These are phyloP conservation scores for Sycobia sp. DNA, from an alignment of 1,140 invertebrate genomes.

Conservation along the genomic window DNA sequence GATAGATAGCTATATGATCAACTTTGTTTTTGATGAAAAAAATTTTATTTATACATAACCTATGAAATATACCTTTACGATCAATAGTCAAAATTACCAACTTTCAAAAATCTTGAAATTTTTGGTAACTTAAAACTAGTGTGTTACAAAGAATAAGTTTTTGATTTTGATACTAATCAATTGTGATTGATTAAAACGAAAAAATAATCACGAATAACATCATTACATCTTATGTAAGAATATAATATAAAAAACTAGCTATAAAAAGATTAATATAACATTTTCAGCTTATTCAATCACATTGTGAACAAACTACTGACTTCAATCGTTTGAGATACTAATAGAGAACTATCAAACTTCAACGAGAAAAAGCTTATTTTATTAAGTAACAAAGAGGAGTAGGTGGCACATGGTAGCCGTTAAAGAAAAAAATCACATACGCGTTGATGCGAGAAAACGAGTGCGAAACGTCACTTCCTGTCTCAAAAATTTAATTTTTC, in stretches of 20 bases:
- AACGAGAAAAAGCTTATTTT: constrained; percentile 34
- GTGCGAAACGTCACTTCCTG: constrained; percentile 25
- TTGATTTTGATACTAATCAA: too few species aligned
- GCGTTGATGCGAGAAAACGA: constrained; percentile 29
- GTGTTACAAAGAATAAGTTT: too few species aligned
- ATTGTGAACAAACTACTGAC: constrained; percentile 16
- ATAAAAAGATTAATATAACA: constrained; percentile 29
- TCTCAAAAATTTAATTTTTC: constrained; percentile 18
- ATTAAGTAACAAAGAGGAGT: constrained; percentile 33
- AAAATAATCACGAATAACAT: constrained; percentile 19
- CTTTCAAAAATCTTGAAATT: too few species aligned
- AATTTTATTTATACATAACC: background rate
- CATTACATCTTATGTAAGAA: constrained; percentile 26
- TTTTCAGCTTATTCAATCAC: constrained; percentile 27
- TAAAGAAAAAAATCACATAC: constrained; percentile 25
- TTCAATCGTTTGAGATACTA: constrained; percentile 26
- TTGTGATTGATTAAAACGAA: constrained; percentile 21
- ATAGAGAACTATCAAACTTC: constrained; percentile 29
- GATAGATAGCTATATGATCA: background rate
- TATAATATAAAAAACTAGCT: constrained; percentile 32
- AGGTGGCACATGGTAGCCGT: constrained; percentile 13
- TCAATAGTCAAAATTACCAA: too few species aligned
- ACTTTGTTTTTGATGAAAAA: background rate
- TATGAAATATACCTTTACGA: background rate
- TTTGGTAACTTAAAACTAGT: too few species aligned